These are phyloP conservation scores for Junco hyemalis DNA, from an alignment of 2,113 vertebrate species.

Conservation along the genomic window DNA sequence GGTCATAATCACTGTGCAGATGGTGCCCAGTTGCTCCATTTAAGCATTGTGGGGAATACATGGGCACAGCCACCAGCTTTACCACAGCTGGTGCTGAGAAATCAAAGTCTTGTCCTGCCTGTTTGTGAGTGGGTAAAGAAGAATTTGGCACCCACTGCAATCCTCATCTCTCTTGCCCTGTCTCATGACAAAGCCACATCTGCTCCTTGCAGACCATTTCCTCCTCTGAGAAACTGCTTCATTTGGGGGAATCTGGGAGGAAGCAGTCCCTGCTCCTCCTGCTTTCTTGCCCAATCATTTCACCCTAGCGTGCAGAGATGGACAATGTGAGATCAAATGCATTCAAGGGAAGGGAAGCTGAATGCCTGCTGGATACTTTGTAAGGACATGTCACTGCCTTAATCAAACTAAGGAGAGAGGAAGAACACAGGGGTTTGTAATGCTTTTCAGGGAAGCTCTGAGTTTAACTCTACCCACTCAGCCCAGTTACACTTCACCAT, in stretches of 20 bases:
- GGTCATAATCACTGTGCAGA: neutral
- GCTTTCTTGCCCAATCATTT: neutral
- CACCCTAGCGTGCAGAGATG: neutral
- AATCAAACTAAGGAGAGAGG: neutral
- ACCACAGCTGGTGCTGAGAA: fast-evolving
- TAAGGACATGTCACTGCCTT: neutral
- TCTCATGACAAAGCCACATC: neutral
- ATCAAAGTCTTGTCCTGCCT: neutral
- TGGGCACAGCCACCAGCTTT: neutral
- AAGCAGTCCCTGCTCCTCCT: neutral
- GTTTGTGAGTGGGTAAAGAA: neutral
- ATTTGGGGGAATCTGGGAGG: neutral
- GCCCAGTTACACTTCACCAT: neutral
- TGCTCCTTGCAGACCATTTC: neutral
- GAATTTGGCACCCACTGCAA: neutral
- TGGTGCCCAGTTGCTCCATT: neutral
- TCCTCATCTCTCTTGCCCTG: neutral
- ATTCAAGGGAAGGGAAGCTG: neutral
- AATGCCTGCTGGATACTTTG: neutral
- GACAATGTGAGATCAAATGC: neutral
- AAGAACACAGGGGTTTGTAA: neutral
- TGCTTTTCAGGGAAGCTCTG: neutral
- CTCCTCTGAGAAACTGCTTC: neutral
- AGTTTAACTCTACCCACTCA: neutral
- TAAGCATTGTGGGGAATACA: neutral